Evolutionary conservation across 2,888 invertebrate genomes (phyloP).

Genomic region (Tiphia femorata): DNA sequence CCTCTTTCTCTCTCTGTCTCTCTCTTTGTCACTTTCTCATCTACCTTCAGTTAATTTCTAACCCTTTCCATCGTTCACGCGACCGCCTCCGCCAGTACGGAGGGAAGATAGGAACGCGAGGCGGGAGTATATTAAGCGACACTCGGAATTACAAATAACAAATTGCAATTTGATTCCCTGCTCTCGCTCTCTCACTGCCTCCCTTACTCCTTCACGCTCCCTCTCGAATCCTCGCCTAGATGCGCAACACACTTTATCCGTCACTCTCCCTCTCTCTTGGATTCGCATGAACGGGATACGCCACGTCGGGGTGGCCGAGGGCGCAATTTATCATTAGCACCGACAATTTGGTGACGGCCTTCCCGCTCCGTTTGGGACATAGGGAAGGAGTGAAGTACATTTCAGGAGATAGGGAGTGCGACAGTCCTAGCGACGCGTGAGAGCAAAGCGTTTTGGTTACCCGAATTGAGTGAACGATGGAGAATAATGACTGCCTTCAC

Average conservation of each 20-base stretch:
- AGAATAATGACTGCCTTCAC: too few relatives aligned
- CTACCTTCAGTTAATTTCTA: conserved; percentile 56
- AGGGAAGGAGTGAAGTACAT: conserved; percentile 10
- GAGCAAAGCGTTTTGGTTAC: too few relatives aligned
- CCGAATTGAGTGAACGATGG: too few relatives aligned
- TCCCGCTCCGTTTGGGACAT: conserved; percentile 30
- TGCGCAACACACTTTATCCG: too few relatives aligned
- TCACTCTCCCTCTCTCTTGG: too few relatives aligned
- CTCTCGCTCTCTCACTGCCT: conserved; percentile 29
- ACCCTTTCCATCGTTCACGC: too few relatives aligned
- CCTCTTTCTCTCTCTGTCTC: conserved; percentile 27
- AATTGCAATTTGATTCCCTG: conserved; percentile 70
- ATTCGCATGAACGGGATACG: conserved; percentile 35
- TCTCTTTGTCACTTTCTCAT: conserved; percentile 44
- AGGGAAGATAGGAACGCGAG: conserved; percentile 46
- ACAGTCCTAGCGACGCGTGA: too few relatives aligned
- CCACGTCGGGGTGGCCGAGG: conserved; percentile 51
- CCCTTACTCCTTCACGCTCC: too few relatives aligned
- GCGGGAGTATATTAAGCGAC: conserved; percentile 68
- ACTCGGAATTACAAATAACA: conserved; percentile 70
- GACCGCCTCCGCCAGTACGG: conserved; percentile 33
- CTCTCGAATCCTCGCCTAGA: too few relatives aligned
- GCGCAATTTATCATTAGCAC: conserved; percentile 69
- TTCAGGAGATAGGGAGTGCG: conserved; percentile 2
- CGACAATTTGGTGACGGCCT: conserved; percentile 67